Evolutionary conservation across 2,888 invertebrate genomes (phyloP), one percentile per base, ranked within the genome.

Genomic region (Lasioglossum malachurum): DNA sequence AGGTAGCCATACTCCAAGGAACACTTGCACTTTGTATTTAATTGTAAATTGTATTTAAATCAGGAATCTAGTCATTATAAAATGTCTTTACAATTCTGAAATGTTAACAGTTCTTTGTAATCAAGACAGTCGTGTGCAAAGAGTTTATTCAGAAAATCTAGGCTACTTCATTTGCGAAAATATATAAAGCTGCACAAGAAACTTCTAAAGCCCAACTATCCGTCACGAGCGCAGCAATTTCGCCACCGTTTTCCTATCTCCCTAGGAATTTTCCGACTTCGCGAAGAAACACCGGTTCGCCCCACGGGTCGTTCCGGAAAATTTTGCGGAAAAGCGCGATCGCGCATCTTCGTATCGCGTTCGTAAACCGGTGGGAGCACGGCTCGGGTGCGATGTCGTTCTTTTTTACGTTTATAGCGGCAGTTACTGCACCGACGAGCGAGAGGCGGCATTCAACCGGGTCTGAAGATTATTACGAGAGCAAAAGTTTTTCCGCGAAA

Each of bases 351-450:
- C 64, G 64, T 64, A 31, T 64, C 64, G 64, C 64, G 64, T 64
- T 64, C 8, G 64, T 35, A 31, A 64, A 64, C 64, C 7, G 35
- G 16, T 31, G 16, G 31, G 8, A 31, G 38, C 69, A 12, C 8
- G 35, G 35, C 38, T 3, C 67, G 10, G 7, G 69, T 8, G 35
- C 38, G 35, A 35, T 38, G 69, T 23, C 69, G 69, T 69, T 69
- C 69, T 38, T 69, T 69, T 69, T 69, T 69, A 69, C 69, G 38
- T 69, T 69, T 69, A 69, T 38, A 1, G 38, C 38, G 10, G 38
- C 23, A 69, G 69, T 69, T 69, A 38, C 64, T 16, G 69, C 12
- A 38, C 4, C 69, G 23, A 35, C 64, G 19, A 64, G 64, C 64
- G 14, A 12, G 35, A 23, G 7, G 69, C 69, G 38, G 23, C 35